These are phyloP conservation scores for Danio rerio DNA, from an alignment of 2,113 vertebrate genomes.

Conservation along the genomic window GRCz12tu NC_133177.1:36080001-36080500, in stretches of 20 bases:
- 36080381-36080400: conserved; percentile 37
- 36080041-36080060: conserved; percentile 56
- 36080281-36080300: conserved; percentile 73
- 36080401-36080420: conserved; percentile 72
- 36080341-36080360: conserved; percentile 72
- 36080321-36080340: conserved; percentile 94
- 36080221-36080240: conserved; percentile 88
- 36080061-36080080: conserved; percentile 67
- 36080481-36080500: conserved; percentile 63
- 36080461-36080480: conserved; percentile 58
- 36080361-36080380: conserved; percentile 51
- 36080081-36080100: conserved; percentile 61
- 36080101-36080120: conserved; percentile 63
- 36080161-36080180: conserved; percentile 53
- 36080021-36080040: conserved; percentile 45
- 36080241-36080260: conserved; percentile 88
- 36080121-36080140: conserved; percentile 60
- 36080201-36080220: conserved; percentile 71
- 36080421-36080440: conserved; percentile 61
- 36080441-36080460: conserved; percentile 62
- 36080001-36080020: conserved; percentile 48
- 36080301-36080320: conserved; percentile 94
- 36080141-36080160: conserved; percentile 63
- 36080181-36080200: conserved; percentile 51
- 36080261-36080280: conserved; percentile 70